Evolutionary conservation across 2,888 invertebrate genomes (phyloP), one percentile per base, ranked within the genome.

Genomic region (Falcaria lacertinaria): DNA sequence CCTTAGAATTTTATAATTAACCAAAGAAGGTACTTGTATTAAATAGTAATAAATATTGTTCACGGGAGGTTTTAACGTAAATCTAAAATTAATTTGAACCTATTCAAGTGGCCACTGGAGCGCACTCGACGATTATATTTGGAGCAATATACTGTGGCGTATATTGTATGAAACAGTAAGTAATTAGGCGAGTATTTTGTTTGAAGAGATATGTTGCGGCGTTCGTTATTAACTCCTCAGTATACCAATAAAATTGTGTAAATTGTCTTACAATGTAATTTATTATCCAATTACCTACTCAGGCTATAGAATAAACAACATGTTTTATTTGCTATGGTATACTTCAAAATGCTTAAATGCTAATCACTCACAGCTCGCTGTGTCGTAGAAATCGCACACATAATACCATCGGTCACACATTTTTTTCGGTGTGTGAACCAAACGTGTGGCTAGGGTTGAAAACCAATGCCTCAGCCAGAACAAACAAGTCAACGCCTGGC

Each of bases 41-140:
- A 13, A 36, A 22, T 36, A 36, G 36, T 22, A 36, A 36, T 36
- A 36, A 36, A 36, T 36, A 36, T 36, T 13, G 6, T 36, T 36
- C 19, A 19, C 13, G 13, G 6, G 17, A 35, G 4, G n/a, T 36
- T 35, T 36, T 6, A 36, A 36, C 22, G 13, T 36, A 22, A 17
- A 36, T 36, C 19, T 14, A 13, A 19, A 19, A 14, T 19, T 36
- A 36, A 19, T 36, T 36, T 14, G 6, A 19, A 19, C 19, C 7
- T 36, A 13, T 36, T 14, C 6, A 17, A 36, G 13, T 22, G 28
- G 28, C 28, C 28, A 28, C 28, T 7, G 28, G 28, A 28, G 28
- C 28, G 28, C 11, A 28, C 28, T 28, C 11, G 28, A 28, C 8
- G 11, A 28, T 28, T 28, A 7, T 28, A 28, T 28, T 28, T 11